Base-by-base conservation (phyloP, 2,113 vertebrate species). In the Nothocercus julius region DNA sequence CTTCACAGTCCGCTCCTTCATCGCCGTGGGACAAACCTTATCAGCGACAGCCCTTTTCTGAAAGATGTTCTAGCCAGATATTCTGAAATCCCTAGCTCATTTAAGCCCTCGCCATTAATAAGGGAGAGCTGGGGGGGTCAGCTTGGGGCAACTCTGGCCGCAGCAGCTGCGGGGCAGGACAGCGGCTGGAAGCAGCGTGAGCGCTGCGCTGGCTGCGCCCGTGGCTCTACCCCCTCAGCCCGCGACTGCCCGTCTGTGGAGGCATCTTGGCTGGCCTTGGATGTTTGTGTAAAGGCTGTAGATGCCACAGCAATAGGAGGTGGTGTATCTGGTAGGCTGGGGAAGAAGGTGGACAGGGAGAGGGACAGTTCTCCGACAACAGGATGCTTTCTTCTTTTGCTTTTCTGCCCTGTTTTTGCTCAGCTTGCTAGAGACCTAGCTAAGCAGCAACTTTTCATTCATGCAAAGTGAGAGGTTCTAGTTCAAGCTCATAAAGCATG, bases 201-300 rank as follows among this genome's bases (percentile, higher is more conserved):
- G 17, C 18, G 1, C 36, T 75, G 58, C 8, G 11, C 56, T 70
- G 64, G 69, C 34, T 59, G 42, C n/a, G 40, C 38, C 8, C 22
- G 15, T 70, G 0, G 0, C n/a, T 76, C 3, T 1, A 53, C 36
- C 45, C 19, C 21, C 56, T 75, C 1, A 1, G 34, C 17, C 11
- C 17, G 36, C 25, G 0, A 0, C 9, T 24, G 30, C 20, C 45
- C 69, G 25, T 42, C 47, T 54, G 28, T 32, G 38, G 16, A 66
- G 38, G 4, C 0, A 0, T 34, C 25, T 91, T n/a, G 67, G 2
- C 63, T 91, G 78, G 38, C 34, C 7, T 49, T 40, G 45, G 20
- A 73, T 49, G 6, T 16, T 51, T 21, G 12, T 0, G 3, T 30
- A 44, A 64, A 76, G 49, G 20, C 72, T 73, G 40, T 56, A 85